Evolutionary conservation across 1,140 invertebrate genomes (phyloP).

Genomic region (Tenebrio molitor): DNA sequence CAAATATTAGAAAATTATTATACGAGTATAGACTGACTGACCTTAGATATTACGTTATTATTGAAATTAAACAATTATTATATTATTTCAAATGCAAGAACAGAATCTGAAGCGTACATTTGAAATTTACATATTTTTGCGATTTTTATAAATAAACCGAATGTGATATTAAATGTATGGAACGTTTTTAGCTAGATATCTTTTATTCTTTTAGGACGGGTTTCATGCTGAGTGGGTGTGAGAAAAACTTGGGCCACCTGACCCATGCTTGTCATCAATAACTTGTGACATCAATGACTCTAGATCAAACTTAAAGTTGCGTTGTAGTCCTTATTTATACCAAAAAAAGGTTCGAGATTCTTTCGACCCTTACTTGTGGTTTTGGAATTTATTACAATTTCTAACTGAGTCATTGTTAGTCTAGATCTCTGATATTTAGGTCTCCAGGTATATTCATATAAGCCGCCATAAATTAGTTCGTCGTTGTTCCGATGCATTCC

Average conservation of each 20-base stretch:
- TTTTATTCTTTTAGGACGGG: conserved; percentile 15
- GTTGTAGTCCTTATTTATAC: conserved; percentile 56
- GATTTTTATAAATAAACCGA: not conserved
- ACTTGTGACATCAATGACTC: conserved; percentile 61
- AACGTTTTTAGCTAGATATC: not conserved
- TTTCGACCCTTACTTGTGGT: conserved; percentile 40
- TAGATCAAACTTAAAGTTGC: conserved; percentile 53
- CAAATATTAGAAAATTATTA: too few relatives aligned
- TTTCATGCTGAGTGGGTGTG: conserved; percentile 54
- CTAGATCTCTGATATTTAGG: conserved; percentile 45
- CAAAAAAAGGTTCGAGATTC: conserved; percentile 34
- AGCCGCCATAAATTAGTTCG: conserved; percentile 43
- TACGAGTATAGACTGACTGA: too few relatives aligned
- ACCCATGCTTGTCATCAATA: conserved; percentile 63
- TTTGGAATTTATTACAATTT: conserved; percentile 52
- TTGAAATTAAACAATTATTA: too few relatives aligned
- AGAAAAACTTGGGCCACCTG: conserved; percentile 54
- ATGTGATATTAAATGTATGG: not conserved
- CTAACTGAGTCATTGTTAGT: conserved; percentile 50
- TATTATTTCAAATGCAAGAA: too few relatives aligned
- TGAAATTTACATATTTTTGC: too few relatives aligned
- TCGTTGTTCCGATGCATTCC: conserved; percentile 12
- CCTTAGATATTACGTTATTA: too few relatives aligned
- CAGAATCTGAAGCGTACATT: too few relatives aligned
- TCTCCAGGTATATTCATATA: conserved; percentile 38